Conservation (phyloP, 2,888 invertebrate genomes). For the Drosophila imparisetae region DNA sequence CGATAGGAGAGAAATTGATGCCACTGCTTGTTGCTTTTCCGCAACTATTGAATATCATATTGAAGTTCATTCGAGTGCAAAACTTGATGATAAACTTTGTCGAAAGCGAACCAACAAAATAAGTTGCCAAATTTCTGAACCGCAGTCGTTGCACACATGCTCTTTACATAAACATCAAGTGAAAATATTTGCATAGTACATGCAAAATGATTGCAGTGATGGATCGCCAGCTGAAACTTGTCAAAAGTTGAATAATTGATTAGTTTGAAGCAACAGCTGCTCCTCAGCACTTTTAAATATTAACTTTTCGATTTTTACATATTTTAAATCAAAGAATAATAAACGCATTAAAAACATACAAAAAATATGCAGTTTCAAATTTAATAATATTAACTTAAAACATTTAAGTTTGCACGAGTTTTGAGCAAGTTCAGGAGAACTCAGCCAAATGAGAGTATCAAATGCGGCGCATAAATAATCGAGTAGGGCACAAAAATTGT, state of each 20-base stretch:
- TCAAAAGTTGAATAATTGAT: background rate
- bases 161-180: background rate
- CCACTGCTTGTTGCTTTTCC: constrained; percentile 22
- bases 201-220: background rate
- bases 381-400: background rate
- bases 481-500: constrained; percentile 40
- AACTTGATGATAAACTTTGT: constrained; percentile 73
- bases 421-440: background rate
- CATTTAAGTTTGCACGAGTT: background rate
- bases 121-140: background rate
- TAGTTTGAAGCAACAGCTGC: background rate
- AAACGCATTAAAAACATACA: too few relatives aligned
- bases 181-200: background rate
- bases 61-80: constrained; percentile 68
- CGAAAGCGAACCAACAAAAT: constrained; percentile 11
- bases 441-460: constrained; percentile 19
- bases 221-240: background rate
- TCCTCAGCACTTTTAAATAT: background rate
- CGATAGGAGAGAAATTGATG: constrained; percentile 4
- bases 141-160: background rate
- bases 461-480: constrained; percentile 9
- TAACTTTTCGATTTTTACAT: background rate
- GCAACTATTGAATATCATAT: constrained; percentile 53
- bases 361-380: too few relatives aligned
- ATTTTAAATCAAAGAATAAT: background rate